These are phyloP conservation scores for Lepidonotus clava DNA, from an alignment of 2,888 invertebrate genomes.

Conservation along the genomic window DNA sequence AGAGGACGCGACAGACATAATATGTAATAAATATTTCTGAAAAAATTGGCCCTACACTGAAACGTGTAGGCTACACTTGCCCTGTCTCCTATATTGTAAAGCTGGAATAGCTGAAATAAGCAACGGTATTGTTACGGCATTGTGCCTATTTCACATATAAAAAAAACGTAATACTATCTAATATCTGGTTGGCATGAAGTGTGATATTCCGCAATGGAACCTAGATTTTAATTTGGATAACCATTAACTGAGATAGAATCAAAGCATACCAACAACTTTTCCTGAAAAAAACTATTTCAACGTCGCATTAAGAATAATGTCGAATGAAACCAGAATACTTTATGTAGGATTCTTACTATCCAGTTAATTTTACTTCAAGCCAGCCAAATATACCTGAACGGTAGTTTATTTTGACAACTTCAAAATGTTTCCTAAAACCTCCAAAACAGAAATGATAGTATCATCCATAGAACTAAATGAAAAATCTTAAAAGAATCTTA, in stretches of 20 bases:
- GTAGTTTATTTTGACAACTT: no score
- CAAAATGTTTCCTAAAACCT: no score
- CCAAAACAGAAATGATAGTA: no score
- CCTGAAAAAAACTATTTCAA: not conserved
- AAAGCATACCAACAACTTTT: not conserved
- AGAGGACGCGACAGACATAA: not conserved
- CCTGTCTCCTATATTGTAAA: slow-evolving; percentile 45
- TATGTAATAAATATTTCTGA: not conserved
- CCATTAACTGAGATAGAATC: not conserved
- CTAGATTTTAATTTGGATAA: not conserved
- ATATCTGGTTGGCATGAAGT: no score
- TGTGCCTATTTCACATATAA: not conserved
- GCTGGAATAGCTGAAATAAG: slow-evolving; percentile 43
- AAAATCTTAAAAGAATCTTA: no score
- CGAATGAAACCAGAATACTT: no score
- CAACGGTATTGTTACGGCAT: slow-evolving; percentile 12
- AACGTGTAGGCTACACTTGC: slow-evolving; percentile 40
- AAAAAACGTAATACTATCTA: not conserved
- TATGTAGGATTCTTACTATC: no score
- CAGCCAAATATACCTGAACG: no score
- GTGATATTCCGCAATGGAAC: no score
- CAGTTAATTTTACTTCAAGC: no score
- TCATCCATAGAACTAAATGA: no score
- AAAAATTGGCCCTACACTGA: not conserved
- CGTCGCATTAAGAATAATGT: not conserved